phyloP scores from a whole-genome alignment of 2,888 invertebrate species.

The Eustalomyia histrio region DNA sequence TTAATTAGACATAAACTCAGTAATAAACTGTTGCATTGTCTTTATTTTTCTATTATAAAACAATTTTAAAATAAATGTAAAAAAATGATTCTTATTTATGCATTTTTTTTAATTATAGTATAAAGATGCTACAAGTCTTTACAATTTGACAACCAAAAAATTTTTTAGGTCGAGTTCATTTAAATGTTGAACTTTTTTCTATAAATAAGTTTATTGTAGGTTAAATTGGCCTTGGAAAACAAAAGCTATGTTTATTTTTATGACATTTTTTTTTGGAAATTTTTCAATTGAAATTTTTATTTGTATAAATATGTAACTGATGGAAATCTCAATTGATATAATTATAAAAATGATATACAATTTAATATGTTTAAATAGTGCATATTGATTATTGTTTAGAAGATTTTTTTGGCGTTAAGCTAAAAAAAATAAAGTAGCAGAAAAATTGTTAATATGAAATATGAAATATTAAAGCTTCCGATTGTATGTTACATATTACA shows the following conservation, averaged over 20 bases:
- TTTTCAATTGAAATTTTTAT: neutral
- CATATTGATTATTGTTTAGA: constrained; percentile 1
- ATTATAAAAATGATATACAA: no score
- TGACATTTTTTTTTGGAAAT: neutral
- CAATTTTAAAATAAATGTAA: no score
- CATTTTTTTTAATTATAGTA: no score
- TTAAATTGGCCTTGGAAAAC: neutral
- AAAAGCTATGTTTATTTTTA: neutral
- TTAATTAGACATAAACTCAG: no score
- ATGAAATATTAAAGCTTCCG: constrained; percentile 4
- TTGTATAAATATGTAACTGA: neutral
- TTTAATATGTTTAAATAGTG: neutral
- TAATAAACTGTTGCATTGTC: no score
- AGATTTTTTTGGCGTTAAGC: neutral
- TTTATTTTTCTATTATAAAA: no score
- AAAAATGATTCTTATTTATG: no score
- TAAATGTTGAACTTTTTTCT: neutral
- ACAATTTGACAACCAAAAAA: no score
- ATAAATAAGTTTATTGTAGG: neutral
- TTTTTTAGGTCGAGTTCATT: neutral
- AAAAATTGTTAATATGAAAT: neutral
- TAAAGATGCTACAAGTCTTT: no score
- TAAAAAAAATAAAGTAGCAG: neutral
- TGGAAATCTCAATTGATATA: no score
- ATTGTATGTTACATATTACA: constrained; percentile 9